A percentile compares a stretch with the other conserved stretches of the same genome.
These are phyloP conservation scores for Neoitamus cyanurus DNA, from an alignment of 2,888 invertebrate genomes.

Conservation along the genomic window DNA sequence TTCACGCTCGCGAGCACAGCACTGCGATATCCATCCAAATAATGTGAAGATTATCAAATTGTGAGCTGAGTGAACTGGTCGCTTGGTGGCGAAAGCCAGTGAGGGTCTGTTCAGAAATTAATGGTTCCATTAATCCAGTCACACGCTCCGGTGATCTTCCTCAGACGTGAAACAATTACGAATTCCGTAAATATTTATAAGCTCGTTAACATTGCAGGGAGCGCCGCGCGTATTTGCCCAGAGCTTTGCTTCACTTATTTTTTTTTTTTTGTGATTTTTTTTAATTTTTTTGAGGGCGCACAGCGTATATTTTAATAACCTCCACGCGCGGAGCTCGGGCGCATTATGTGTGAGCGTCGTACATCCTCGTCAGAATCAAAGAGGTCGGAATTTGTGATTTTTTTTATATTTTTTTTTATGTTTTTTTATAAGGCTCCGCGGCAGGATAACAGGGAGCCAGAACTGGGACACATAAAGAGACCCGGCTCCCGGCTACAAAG, in stretches of 20 bases:
- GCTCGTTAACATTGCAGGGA: not conserved
- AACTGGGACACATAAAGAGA: not conserved
- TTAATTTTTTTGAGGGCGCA: not conserved
- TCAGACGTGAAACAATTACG: not conserved
- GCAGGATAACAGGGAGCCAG: not conserved
- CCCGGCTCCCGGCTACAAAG: not conserved
- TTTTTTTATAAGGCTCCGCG: not conserved
- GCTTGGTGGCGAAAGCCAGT: not conserved
- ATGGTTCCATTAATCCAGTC: constrained; percentile 17
- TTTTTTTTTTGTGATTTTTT: not conserved
- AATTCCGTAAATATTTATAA: not conserved
- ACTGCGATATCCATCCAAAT: not conserved
- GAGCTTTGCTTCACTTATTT: not conserved
- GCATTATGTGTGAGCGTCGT: not conserved
- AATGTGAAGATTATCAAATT: not conserved
- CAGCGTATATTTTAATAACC: not conserved
- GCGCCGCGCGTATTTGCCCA: not conserved
- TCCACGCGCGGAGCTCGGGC: not conserved
- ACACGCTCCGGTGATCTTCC: not conserved
- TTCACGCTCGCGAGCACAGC: not conserved
- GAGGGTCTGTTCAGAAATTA: not conserved
- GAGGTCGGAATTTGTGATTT: not conserved
- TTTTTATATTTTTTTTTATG: too few relatives aligned
- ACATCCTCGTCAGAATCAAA: not conserved
- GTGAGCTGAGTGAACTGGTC: not conserved